Percentiles rank a stretch among this genome's conserved stretches.
Conservation (phyloP, 2,797 vertebrate species). For the Oophaga sylvatica region DNA sequence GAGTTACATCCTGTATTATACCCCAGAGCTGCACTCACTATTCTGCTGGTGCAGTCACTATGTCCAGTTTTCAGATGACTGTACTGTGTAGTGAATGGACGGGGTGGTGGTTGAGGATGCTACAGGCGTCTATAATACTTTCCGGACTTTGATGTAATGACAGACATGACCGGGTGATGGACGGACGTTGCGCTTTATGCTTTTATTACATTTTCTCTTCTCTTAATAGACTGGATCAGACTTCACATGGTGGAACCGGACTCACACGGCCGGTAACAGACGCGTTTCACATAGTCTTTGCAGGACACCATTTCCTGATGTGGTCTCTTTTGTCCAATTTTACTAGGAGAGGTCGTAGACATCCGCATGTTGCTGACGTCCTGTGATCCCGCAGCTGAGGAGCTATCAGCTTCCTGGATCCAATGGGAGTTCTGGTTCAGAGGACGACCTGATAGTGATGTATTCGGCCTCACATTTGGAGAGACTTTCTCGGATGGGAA, state of each 20-base stretch:
- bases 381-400: accelerated
- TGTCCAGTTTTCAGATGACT: too few species aligned
- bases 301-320: background rate
- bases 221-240: background rate
- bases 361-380: background rate
- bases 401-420: background rate
- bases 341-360: background rate
- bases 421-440: background rate
- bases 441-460: too few species aligned
- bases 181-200: background rate
- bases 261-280: background rate
- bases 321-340: background rate
- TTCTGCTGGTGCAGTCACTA: too few species aligned
- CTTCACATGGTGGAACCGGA: background rate
- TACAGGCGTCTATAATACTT: too few species aligned
- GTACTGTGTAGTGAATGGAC: too few species aligned
- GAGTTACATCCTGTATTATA: too few species aligned
- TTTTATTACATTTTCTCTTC: background rate
- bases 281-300: constrained; percentile 26
- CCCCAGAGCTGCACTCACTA: too few species aligned
- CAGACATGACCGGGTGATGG: background rate
- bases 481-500: background rate
- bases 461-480: background rate
- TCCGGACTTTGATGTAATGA: too few species aligned
- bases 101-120: too few species aligned